These are phyloP conservation scores for Masticophis lateralis DNA, from an alignment of 2,797 vertebrate genomes.

Conservation along the genomic window DNA sequence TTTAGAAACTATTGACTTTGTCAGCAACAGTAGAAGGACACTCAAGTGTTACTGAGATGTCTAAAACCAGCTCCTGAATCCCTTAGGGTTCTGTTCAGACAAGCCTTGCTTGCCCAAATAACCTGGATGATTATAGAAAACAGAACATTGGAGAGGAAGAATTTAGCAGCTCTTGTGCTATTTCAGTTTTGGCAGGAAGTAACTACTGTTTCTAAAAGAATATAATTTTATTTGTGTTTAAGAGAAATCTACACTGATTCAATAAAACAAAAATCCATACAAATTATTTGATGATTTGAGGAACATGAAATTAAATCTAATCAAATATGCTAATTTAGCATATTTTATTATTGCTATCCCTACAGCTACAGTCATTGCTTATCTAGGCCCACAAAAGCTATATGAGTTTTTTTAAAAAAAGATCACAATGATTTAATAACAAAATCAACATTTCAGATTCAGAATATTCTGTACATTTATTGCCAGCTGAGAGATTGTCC, in stretches of 20 bases:
- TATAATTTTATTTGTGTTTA: background rate
- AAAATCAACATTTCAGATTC: background rate
- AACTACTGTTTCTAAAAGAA: background rate
- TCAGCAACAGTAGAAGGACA: background rate
- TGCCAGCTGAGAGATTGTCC: background rate
- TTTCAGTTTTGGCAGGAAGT: slow-evolving; percentile 13
- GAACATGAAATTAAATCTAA: background rate
- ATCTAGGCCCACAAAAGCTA: background rate
- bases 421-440: background rate
- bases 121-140: slow-evolving; percentile 1
- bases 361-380: background rate
- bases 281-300: background rate
- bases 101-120: background rate
- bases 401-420: too few relatives aligned
- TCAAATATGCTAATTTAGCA: background rate
- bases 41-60: background rate
- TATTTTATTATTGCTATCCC: background rate
- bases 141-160: background rate
- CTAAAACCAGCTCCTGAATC: background rate
- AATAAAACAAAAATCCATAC: background rate
- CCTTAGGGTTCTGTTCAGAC: background rate
- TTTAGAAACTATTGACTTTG: background rate
- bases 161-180: background rate
- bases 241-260: background rate
- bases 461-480: background rate